A percentile compares a stretch with the other conserved stretches of the same genome.
Conservation (phyloP, 2,888 invertebrate species). For the Dicranocentrus wangi region DNA sequence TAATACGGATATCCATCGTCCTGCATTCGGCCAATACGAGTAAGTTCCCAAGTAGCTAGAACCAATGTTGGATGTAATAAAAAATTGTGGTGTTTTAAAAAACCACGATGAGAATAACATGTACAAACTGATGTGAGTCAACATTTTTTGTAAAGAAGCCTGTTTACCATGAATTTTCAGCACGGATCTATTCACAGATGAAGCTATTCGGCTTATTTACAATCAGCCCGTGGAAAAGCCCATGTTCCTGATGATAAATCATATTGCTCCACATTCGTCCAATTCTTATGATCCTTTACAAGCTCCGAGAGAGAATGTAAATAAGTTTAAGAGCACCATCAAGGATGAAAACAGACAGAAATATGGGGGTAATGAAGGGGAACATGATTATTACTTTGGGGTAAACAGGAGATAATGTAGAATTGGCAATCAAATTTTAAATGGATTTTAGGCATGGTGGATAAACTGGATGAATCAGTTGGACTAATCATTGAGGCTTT, state of each 20-base stretch:
- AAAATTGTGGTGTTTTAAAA: no score
- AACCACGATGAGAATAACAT: not conserved
- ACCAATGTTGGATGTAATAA: no score
- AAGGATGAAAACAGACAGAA: slow-evolving; percentile 80
- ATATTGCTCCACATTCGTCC: slow-evolving; percentile 86
- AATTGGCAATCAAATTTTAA: not conserved
- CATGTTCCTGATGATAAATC: slow-evolving; percentile 81
- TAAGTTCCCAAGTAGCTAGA: slow-evolving; percentile 55
- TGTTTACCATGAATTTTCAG: slow-evolving; percentile 42
- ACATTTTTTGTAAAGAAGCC: not conserved
- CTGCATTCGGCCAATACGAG: slow-evolving; percentile 79
- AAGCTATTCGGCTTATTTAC: slow-evolving; percentile 80
- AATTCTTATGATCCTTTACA: slow-evolving; percentile 83
- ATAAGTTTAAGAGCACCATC: slow-evolving; percentile 81
- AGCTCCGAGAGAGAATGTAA: slow-evolving; percentile 83
- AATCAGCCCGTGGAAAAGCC: slow-evolving; percentile 76
- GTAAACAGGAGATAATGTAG: not conserved
- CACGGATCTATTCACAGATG: slow-evolving; percentile 81
- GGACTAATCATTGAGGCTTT: slow-evolving; percentile 84
- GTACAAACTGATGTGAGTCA: not conserved
- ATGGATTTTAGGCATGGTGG: slow-evolving; percentile 82
- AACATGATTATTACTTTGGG: no score
- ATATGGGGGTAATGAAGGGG: slow-evolving; percentile 86
- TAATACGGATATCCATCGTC: slow-evolving; percentile 78
- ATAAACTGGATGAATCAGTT: slow-evolving; percentile 88